Conservation (phyloP, 2,888 invertebrate species). For the Boloria euphrosyne region DNA sequence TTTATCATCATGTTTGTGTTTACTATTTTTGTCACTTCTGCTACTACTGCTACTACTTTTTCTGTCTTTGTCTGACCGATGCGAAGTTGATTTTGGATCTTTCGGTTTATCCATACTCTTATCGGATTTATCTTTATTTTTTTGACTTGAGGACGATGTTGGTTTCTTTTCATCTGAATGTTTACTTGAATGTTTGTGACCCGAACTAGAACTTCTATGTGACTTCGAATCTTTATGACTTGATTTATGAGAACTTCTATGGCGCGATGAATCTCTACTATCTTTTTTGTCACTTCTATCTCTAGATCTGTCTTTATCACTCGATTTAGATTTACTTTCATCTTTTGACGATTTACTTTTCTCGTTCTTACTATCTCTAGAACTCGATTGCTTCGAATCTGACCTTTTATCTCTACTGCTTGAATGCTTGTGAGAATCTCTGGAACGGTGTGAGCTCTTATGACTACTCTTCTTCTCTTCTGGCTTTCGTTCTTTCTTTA, state of each 20-base stretch:
- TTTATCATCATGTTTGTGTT: slow-evolving; percentile 71
- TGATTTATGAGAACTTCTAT: slow-evolving; percentile 68
- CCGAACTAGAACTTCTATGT: slow-evolving; percentile 45
- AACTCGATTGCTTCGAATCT: slow-evolving; percentile 67
- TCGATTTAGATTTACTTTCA: slow-evolving; percentile 64
- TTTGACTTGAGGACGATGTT: slow-evolving; percentile 59
- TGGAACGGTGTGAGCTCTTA: slow-evolving; percentile 68
- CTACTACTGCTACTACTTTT: slow-evolving; percentile 57
- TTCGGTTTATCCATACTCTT: slow-evolving; percentile 60
- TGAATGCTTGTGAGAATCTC: slow-evolving; percentile 69
- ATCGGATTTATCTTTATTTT: slow-evolving; percentile 65
- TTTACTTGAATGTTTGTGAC: slow-evolving; percentile 58
- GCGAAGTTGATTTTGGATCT: slow-evolving; percentile 65
- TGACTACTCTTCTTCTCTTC: slow-evolving; percentile 65
- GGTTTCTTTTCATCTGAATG: slow-evolving; percentile 67
- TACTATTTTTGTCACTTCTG: slow-evolving; percentile 42
- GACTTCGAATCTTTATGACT: slow-evolving; percentile 63
- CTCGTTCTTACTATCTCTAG: slow-evolving; percentile 65
- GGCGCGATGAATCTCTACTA: slow-evolving; percentile 67
- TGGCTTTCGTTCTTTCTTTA: slow-evolving; percentile 61
- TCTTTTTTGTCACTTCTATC: slow-evolving; percentile 67
- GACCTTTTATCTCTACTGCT: slow-evolving; percentile 69
- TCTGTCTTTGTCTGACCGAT: slow-evolving; percentile 72
- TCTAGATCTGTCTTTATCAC: slow-evolving; percentile 61
- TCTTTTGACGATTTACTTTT: slow-evolving; percentile 65